Evolutionary conservation across 2,797 vertebrate genomes (phyloP), one percentile per base, ranked within the genome.

Genomic region (Hapalemur alaotrensis): DNA sequence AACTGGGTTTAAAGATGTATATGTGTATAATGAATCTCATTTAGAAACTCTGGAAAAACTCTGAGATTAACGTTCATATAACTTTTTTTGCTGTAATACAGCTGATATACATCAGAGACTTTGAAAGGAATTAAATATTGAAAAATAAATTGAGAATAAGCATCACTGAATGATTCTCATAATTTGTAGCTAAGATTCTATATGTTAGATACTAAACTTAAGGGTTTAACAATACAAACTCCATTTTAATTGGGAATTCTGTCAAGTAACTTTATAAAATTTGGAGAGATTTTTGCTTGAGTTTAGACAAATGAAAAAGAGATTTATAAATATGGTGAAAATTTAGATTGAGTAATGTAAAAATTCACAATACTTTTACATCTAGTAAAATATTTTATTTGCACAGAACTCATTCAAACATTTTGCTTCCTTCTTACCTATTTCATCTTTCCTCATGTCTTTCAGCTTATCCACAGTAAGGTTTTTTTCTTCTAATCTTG

Each of bases 361-460:
- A 96, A 96, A 95, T 90, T 32, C 28, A 80, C 17, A 84, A 38
- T 73, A 85, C 9, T 89, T 92, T 82, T 78, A 81, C 4, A 90
- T 54, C 30, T 46, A 87, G 54, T 70, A 61, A 92, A 93, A 83
- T 52, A 94, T 81, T 95, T 92, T 87, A 88, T 67, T 69, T 93
- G 35, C 28, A 89, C 6, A 91, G n/a, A 87, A 86, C 63, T 82
- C 4, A 95, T 78, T 63, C 67, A 96, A 93, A 48, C 25, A 70
- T 35, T 72, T 94, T 89, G 32, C 28, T 96, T 95, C 50, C 28
- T 95, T 98, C 98, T 99, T 99, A 99, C 99, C 99, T 85, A 99
- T 99, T 98, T 99, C 99, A 96, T 99, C 99, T 98, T 99, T 99
- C 95, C 98, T 99, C 99, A 99, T 99, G 96, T 99, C 99, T 98